A percentile compares a stretch with the other conserved stretches of the same genome.
Evolutionary conservation across 2,888 invertebrate species (phyloP).

Genomic region (Cantharis flavilabris): DNA sequence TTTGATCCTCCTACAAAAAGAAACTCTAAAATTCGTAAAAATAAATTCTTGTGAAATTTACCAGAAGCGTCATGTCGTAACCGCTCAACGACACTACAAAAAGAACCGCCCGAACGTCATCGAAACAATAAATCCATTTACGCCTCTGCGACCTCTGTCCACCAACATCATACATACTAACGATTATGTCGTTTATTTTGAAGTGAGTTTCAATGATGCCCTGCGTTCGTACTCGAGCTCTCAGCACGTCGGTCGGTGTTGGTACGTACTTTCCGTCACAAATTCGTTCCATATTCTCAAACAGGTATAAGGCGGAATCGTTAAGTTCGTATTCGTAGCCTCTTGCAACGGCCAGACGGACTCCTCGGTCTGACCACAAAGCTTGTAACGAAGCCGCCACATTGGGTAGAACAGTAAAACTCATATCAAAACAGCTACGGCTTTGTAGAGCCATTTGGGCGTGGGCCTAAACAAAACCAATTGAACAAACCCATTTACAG

Average conservation of each 20-base stretch:
- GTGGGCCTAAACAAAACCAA: constrained; percentile 48
- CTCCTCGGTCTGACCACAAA: constrained; percentile 67
- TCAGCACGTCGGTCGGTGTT: constrained; percentile 65
- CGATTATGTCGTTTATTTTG: constrained; percentile 62
- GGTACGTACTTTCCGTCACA: constrained; percentile 67
- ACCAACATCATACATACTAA: constrained; percentile 68
- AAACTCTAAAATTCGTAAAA: not conserved
- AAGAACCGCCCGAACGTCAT: constrained; percentile 66
- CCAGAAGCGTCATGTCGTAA: constrained; percentile 67
- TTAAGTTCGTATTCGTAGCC: constrained; percentile 71
- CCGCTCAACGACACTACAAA: constrained; percentile 69
- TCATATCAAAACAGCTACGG: constrained; percentile 61
- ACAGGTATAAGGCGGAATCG: constrained; percentile 68
- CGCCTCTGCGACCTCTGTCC: constrained; percentile 68
- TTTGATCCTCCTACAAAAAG: constrained; percentile 61
- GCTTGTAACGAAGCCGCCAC: constrained; percentile 61
- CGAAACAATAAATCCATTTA: constrained; percentile 72
- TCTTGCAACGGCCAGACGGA: constrained; percentile 65
- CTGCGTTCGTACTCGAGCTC: constrained; percentile 67
- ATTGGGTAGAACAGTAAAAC: constrained; percentile 59
- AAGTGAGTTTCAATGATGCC: constrained; percentile 71
- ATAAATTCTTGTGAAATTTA: constrained; percentile 35
- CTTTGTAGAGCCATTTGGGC: constrained; percentile 59
- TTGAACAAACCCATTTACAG: too few species aligned
- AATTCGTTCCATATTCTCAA: constrained; percentile 69